A percentile compares a stretch with the other conserved stretches of the same genome.
phyloP scores from a whole-genome alignment of 1,140 invertebrate genomes.

The Drosophila hydei region DNA sequence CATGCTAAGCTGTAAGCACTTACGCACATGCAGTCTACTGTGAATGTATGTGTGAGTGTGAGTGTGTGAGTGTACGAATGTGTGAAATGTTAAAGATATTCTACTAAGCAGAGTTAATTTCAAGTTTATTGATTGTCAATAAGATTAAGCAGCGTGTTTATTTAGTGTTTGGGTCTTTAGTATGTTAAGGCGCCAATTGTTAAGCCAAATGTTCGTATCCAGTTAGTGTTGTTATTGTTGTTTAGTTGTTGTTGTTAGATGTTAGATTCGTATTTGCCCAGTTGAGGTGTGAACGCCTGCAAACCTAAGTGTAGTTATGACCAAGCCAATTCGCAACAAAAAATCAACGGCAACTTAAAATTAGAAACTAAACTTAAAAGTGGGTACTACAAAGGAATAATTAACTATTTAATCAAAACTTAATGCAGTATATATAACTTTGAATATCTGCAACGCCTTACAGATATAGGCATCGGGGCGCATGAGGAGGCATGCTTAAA shows the following conservation, averaged over 20 bases:
- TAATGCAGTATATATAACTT: conserved; percentile 13
- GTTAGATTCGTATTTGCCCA: conserved; percentile 17
- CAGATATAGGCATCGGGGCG: conserved; percentile 13
- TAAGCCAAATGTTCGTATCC: conserved; percentile 9
- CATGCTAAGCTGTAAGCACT: conserved; percentile 67
- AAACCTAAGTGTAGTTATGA: conserved; percentile 34
- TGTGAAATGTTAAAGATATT: conserved; percentile 8
- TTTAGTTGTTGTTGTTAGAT: conserved; percentile 32
- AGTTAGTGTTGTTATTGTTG: conserved; percentile 28
- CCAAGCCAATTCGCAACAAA: conserved; percentile 69
- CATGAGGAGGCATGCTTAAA: conserved; percentile 46
- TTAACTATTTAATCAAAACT: conserved; percentile 9
- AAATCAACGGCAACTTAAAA: conserved; percentile 9
- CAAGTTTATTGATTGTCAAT: conserved; percentile 13
- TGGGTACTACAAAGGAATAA: conserved; percentile 17
- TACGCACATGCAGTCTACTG: conserved; percentile 56
- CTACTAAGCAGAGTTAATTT: conserved; percentile 12
- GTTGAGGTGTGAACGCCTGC: conserved; percentile 24
- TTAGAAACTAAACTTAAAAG: conserved; percentile 8
- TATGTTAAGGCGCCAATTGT: conserved; percentile 30
- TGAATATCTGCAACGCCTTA: conserved; percentile 2
- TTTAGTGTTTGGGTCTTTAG: conserved; percentile 4
- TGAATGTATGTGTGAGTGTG: conserved; percentile 20
- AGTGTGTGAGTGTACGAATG: conserved; percentile 15
- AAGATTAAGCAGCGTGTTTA: conserved; percentile 1